phyloP scores from a whole-genome alignment of 2,113 vertebrate genomes.

The Hypanus sabinus region DNA sequence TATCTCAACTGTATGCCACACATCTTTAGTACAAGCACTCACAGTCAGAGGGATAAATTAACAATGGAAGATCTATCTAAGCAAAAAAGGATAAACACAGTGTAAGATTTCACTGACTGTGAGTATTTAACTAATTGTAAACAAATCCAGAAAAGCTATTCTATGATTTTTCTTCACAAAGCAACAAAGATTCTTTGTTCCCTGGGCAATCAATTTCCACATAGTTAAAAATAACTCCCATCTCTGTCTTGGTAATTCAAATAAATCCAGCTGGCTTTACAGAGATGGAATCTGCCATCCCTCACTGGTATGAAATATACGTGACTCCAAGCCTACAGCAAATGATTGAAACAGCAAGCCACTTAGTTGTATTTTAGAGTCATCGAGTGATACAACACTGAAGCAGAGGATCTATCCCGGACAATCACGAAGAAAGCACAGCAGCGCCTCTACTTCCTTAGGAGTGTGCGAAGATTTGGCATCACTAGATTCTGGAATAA shows the following conservation, averaged over 20 bases:
- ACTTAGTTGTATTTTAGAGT: too few species aligned
- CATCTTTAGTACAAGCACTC: constrained; percentile 10
- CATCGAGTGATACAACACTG: too few species aligned
- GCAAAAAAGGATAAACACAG: constrained; percentile 24
- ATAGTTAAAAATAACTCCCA: not conserved
- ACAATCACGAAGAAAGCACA: too few species aligned
- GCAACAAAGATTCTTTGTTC: not conserved
- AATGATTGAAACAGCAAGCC: too few species aligned
- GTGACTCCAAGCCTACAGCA: too few species aligned
- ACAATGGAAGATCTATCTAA: constrained; percentile 27
- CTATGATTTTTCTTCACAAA: not conserved
- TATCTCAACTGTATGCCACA: constrained; percentile 7
- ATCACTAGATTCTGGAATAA: too few species aligned
- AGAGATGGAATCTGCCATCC: too few species aligned
- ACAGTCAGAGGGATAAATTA: constrained; percentile 8
- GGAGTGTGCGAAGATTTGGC: too few species aligned
- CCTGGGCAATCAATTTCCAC: not conserved
- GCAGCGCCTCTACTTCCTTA: too few species aligned
- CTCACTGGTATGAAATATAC: too few species aligned
- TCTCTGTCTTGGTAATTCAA: not conserved
- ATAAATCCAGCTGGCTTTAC: too few species aligned
- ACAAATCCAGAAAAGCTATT: not conserved
- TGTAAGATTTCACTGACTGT: constrained; percentile 27
- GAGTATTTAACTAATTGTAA: not conserved
- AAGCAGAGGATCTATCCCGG: too few species aligned